Conservation (phyloP, 1,140 invertebrate genomes). For the Ceratoteleas bidentatus region DNA sequence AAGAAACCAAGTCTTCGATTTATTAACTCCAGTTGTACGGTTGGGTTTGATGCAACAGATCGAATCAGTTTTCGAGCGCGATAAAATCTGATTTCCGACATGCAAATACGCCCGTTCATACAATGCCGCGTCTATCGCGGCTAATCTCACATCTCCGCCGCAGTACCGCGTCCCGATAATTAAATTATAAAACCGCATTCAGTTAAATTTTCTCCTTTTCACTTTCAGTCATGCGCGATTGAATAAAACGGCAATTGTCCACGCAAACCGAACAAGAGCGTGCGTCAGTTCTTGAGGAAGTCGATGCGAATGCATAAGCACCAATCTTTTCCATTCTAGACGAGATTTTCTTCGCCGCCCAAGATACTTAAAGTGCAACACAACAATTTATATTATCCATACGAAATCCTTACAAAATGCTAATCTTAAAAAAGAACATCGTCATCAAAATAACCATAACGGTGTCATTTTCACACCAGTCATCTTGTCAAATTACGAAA, state of each 20-base stretch:
- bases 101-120: constrained; percentile 46
- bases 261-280: background rate
- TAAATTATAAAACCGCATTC: constrained; percentile 51
- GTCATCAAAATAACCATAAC: no score
- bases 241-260: constrained; percentile 40
- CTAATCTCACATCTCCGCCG: constrained; percentile 52
- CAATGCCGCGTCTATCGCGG: constrained; percentile 44
- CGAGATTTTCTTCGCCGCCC: constrained; percentile 8
- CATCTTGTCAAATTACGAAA: no score
- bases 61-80: constrained; percentile 25
- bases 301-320: constrained; percentile 13
- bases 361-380: no score
- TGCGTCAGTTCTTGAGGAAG: constrained; percentile 29
- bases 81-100: constrained; percentile 51
- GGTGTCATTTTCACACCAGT: no score
- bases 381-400: no score
- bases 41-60: constrained; percentile 22
- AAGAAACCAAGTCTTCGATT: constrained; percentile 20
- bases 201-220: constrained; percentile 49
- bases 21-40: constrained; percentile 5
- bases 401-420: no score
- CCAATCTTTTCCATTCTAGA: background rate
- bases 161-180: constrained; percentile 55
- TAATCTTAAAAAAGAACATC: no score
- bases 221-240: constrained; percentile 56